A percentile compares a stretch with the other conserved stretches of the same genome.
Evolutionary conservation across 2,888 invertebrate species (phyloP).

Genomic region (Idaea biselata): DNA sequence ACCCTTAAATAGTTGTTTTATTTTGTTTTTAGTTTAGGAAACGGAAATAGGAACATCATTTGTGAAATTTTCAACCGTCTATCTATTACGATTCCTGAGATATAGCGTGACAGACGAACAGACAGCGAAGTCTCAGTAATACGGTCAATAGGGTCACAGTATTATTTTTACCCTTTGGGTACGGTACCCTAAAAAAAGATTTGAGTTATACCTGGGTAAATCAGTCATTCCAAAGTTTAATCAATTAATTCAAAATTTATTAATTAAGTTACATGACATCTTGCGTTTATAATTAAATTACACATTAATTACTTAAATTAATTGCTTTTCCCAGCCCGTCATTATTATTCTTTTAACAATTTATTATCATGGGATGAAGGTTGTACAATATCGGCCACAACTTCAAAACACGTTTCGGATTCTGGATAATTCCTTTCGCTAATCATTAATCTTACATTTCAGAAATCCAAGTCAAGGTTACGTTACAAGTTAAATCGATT

Average conservation of each 20-base stretch:
- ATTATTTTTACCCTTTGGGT: too few species aligned
- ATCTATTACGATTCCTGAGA: too few species aligned
- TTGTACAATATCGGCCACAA: conserved; percentile 12
- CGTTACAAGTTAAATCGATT: conserved; percentile 1
- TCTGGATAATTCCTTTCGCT: conserved; percentile 5
- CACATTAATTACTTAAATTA: background rate
- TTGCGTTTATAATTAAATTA: background rate
- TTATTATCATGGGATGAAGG: conserved; percentile 12
- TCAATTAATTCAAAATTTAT: background rate
- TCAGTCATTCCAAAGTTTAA: background rate
- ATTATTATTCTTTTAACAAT: conserved; percentile 14
- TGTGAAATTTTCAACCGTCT: too few species aligned
- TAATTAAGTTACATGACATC: background rate
- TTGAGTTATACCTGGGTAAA: background rate
- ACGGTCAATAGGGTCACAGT: too few species aligned
- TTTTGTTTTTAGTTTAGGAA: too few species aligned
- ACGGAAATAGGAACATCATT: too few species aligned
- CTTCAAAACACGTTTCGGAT: conserved; percentile 12
- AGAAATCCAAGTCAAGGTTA: background rate
- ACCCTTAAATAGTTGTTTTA: too few species aligned
- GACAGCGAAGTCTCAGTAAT: too few species aligned
- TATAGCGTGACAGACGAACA: too few species aligned
- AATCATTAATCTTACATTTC: conserved; percentile 10
- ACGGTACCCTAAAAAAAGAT: too few species aligned
- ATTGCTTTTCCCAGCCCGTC: background rate